Percentiles rank a stretch among this genome's conserved stretches.
These are phyloP conservation scores for Crypturellus tataupa DNA, from an alignment of 2,797 vertebrate species.

Conservation along the genomic window DNA sequence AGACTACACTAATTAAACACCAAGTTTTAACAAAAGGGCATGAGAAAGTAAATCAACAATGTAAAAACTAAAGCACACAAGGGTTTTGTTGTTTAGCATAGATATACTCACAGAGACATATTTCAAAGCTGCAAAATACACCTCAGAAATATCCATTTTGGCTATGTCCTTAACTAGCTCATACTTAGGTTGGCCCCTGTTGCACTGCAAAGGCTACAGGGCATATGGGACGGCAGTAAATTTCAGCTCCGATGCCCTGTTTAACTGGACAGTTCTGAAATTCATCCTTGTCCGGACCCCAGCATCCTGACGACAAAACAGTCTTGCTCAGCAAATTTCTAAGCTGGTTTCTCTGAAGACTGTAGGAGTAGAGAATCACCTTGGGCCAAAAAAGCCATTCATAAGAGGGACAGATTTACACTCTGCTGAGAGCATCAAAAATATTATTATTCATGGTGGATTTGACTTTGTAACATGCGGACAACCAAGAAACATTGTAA, in stretches of 20 bases:
- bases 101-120: background rate
- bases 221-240: fast-evolving
- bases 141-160: background rate
- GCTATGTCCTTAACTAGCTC: background rate
- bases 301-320: background rate
- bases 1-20: background rate
- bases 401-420: background rate
- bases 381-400: background rate
- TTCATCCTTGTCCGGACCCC: background rate
- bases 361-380: background rate
- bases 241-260: background rate
- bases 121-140: background rate
- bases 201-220: background rate
- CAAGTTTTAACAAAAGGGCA: background rate
- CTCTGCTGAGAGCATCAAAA: background rate
- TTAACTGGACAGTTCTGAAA: background rate
- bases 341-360: background rate
- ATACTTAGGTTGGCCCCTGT: background rate
- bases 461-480: background rate
- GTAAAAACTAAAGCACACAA: background rate
- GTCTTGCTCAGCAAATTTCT: background rate
- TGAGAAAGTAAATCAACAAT: background rate
- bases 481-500: background rate
- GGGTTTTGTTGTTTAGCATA: background rate
- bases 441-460: background rate